Evolutionary conservation across 1,140 invertebrate genomes (phyloP), one percentile per base, ranked within the genome.

Genomic region (Drosophila fuyamai): DNA sequence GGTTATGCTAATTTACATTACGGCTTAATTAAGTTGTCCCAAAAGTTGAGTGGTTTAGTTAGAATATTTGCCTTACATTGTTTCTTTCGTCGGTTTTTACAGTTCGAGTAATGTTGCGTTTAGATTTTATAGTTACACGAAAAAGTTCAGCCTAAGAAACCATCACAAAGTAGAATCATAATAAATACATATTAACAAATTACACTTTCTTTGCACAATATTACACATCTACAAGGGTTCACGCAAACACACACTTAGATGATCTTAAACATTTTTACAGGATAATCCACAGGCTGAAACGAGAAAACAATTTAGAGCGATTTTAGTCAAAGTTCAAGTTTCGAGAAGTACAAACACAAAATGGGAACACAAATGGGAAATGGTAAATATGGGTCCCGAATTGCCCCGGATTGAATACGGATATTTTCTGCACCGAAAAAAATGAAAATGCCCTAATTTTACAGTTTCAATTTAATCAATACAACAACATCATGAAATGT

Each of bases 121-220:
- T 86, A 86, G 79, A 81, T 68, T 80, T 74, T 40, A 53, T 36
- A 85, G 78, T 85, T 57, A 79, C 73, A 86, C 76, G 72, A 86
- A 85, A 82, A 82, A 79, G 79, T 89, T 88, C 83, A 88, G 83
- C 83, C 84, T 86, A 86, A 89, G 84, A 88, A 88, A 88, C 83
- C 83, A 88, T 86, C 83, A 88, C 83, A 89, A 88, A 88, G 84
- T 89, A 86, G 79, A 86, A 88, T 77, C 56, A 61, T 77, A 77
- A 76, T 76, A 76, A 79, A 88, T 88, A 89, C 85, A 77, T 88
- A 77, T 77, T 73, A 76, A 77, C 73, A 81, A 77, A 73, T 70
- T 36, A 66, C 65, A 66, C 38, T 47, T 65, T 58, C 66, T 61
- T 79, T 67, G 57, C 65, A 70, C 58, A 66, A 75, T 76, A 59